phyloP scores from a whole-genome alignment of 2,113 vertebrate species.

The Lathamus discolor region DNA sequence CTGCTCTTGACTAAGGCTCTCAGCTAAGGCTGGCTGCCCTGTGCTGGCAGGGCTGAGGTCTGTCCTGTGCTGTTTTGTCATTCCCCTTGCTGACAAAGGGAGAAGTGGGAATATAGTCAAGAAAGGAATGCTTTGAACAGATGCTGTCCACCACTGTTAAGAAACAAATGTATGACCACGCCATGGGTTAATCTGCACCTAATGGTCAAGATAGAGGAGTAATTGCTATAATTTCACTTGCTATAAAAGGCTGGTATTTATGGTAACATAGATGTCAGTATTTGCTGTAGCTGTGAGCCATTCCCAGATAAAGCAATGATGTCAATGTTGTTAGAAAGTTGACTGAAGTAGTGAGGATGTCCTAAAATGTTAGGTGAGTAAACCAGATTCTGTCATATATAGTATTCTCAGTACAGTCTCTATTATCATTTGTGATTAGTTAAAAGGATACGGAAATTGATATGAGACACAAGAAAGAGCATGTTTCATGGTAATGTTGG shows the following conservation, averaged over 20 bases:
- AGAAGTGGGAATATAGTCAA: not conserved
- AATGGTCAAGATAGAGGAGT: not conserved
- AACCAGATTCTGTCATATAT: not conserved
- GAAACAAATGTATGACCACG: not conserved
- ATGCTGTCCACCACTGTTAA: not conserved
- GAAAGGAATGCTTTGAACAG: not conserved
- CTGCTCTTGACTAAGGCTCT: not conserved
- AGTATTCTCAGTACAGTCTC: not conserved
- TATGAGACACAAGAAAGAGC: not conserved
- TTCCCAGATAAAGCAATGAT: slow-evolving; percentile 69
- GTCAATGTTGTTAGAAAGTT: slow-evolving; percentile 75
- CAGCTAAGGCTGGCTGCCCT: not conserved
- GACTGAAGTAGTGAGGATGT: slow-evolving; percentile 72
- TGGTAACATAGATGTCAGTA: slow-evolving; percentile 64
- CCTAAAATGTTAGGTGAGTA: slow-evolving; percentile 24
- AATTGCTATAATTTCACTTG: not conserved
- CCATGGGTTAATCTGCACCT: not conserved
- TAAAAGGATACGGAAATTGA: not conserved
- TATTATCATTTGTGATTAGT: not conserved
- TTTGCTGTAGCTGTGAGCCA: slow-evolving; percentile 75
- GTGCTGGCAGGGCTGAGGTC: not conserved
- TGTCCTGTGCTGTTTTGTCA: rapidly evolving
- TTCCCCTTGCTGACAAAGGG: not conserved
- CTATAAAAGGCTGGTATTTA: not conserved
- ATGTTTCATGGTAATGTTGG: not conserved